Conservation (phyloP, 2,888 invertebrate genomes). For the Nephrotoma flavescens region DNA sequence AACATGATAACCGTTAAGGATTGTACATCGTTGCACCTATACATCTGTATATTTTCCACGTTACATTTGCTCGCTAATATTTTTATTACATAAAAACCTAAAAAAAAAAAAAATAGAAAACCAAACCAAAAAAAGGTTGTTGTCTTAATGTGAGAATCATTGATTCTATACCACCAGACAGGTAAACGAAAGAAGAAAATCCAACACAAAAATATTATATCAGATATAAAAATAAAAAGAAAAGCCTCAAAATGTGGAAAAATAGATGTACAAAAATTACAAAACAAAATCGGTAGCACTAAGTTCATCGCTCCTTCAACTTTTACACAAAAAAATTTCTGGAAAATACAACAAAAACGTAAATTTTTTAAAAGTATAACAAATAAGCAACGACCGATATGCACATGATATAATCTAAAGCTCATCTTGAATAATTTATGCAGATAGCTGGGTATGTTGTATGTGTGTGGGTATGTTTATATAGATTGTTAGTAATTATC, state of each 20-base stretch:
- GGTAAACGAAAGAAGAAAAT: background rate
- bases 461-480: background rate
- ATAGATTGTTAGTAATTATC: background rate
- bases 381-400: background rate
- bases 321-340: background rate
- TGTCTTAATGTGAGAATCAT: background rate
- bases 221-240: background rate
- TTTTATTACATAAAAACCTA: background rate
- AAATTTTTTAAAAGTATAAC: background rate
- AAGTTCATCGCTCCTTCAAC: background rate
- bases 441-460: background rate
- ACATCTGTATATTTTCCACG: background rate
- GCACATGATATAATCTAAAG: background rate
- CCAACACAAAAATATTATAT: background rate
- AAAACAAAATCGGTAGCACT: background rate
- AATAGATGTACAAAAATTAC: background rate
- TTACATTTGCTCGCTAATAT: background rate
- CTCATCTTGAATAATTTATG: background rate
- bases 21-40: background rate
- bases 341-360: background rate
- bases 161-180: background rate
- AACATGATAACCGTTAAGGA: background rate
- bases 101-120: background rate
- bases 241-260: background rate
- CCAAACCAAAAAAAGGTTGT: background rate